These are phyloP conservation scores for Abrostola triplasia DNA, from an alignment of 2,888 invertebrate species.

Conservation along the genomic window DNA sequence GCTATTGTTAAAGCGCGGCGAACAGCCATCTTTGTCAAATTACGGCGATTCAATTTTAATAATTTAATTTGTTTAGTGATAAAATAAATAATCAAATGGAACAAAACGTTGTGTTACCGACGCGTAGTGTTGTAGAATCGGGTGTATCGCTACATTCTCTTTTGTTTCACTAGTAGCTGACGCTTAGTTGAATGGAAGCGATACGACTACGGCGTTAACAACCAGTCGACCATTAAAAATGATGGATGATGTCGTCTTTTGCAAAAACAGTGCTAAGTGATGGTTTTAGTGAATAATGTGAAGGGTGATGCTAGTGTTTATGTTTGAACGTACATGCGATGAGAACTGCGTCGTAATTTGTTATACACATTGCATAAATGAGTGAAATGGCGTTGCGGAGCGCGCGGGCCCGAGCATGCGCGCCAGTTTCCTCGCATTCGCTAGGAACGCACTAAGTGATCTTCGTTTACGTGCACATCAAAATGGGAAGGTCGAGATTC, in stretches of 20 bases:
- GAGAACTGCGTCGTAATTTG: conserved; percentile 87
- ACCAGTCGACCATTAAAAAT: conserved; percentile 85
- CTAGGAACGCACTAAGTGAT: conserved; percentile 87
- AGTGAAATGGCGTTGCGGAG: conserved; percentile 88
- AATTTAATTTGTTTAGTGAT: conserved; percentile 73
- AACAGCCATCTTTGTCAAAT: conserved; percentile 88
- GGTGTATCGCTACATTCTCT: conserved; percentile 83
- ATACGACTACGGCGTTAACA: conserved; percentile 82
- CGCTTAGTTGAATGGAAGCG: conserved; percentile 86
- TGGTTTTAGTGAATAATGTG: conserved; percentile 83
- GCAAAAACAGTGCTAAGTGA: conserved; percentile 85
- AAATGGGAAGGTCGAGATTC: conserved; percentile 95
- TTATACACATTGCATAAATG: conserved; percentile 86
- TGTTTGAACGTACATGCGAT: conserved; percentile 78
- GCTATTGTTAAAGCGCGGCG: conserved; percentile 87
- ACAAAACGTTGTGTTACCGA: conserved; percentile 76
- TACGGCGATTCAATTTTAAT: conserved; percentile 83
- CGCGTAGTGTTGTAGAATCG: conserved; percentile 75
- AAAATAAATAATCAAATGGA: conserved; percentile 75
- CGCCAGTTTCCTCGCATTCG: conserved; percentile 85
- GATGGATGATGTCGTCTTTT: conserved; percentile 85
- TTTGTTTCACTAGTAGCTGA: conserved; percentile 84
- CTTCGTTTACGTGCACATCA: conserved; percentile 88
- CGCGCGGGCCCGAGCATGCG: conserved; percentile 88
- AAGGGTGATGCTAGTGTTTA: conserved; percentile 81